Evolutionary conservation across 2,797 vertebrate species (phyloP).

Genomic region (Australoheros facetus): DNA sequence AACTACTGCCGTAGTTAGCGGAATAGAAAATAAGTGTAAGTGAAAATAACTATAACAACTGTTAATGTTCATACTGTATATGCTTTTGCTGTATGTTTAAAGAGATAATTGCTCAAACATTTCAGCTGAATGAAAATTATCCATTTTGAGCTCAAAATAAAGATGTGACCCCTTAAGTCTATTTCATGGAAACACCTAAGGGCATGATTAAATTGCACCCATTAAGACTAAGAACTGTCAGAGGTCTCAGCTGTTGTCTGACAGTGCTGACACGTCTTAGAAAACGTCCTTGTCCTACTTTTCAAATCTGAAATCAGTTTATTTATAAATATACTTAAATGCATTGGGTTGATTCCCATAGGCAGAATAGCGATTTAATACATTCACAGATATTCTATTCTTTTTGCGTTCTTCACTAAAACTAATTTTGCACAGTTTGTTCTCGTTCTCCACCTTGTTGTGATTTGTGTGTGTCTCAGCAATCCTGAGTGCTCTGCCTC

Average conservation of each 20-base stretch:
- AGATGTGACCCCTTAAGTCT: not conserved
- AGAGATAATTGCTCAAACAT: not conserved
- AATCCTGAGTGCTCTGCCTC: not conserved
- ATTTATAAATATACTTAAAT: not conserved
- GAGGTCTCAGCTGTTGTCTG: constrained; percentile 37
- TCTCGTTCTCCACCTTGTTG: not conserved
- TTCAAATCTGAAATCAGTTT: not conserved
- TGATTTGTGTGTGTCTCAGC: not conserved
- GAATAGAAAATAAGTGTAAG: too few species aligned
- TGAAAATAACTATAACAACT: too few species aligned
- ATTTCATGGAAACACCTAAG: constrained; percentile 5
- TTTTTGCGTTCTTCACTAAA: not conserved
- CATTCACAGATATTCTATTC: not conserved
- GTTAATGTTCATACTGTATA: not conserved
- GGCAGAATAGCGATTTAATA: not conserved
- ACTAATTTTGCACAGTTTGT: not conserved
- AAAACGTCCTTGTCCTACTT: constrained; percentile 5
- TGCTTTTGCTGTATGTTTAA: not conserved
- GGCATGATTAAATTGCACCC: constrained; percentile 6
- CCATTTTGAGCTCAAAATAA: not conserved
- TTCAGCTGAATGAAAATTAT: not conserved
- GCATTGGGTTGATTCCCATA: not conserved
- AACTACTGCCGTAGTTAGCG: too few species aligned
- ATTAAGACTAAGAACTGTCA: not conserved
- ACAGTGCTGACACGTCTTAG: constrained; percentile 7